Base-by-base conservation (phyloP, 2,113 vertebrate species). In the Tapirus terrestris region DNA sequence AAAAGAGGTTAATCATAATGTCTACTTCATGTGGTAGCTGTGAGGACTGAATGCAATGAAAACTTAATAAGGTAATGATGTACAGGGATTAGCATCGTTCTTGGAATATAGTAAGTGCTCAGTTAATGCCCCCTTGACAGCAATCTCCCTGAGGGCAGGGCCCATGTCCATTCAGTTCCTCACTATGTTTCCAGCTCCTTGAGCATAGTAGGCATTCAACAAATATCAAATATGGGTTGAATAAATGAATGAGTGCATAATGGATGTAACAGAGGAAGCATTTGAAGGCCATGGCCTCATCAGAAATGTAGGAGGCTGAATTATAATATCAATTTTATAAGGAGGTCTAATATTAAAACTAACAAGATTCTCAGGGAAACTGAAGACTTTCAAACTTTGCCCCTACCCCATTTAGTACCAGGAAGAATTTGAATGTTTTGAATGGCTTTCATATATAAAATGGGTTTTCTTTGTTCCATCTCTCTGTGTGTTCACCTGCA, bases 261-360 rank as follows among this genome's bases (percentile, higher is more conserved):
- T 33, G 27, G 18, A 39, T n/a, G 12, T 33, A 33, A 81, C 39
- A 70, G 60, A 65, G 53, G 18, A 70, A 73, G 31, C 10, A 72
- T 81, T 45, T 82, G 79, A 89, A 95, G 36, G 53, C 53, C 11
- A 60, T 45, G 58, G 58, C 23, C 45, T 92, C 72, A 53, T 48
- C 33, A 68, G 90, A 84, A 56, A 33, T 5, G 5, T 5, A 29
- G 13, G n/a, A 85, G 45, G 17, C 10, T 67, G 2, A 92, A 68
- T 61, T 51, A 51, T 60, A 82, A 48, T 48, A 82, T 58, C 4
- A 20, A 56, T 68, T 65, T 33, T 75, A 45, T 51, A 73, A 85
- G 20, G 60, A 68, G 8, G n/a, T 43, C 33, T 80, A 81, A 81
- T 91, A 58, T 76, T 81, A 76, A 95, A 91, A 91, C 60, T 56